Evolutionary conservation across 2,113 vertebrate genomes (phyloP).

Genomic region (Bubalus kerabau): DNA sequence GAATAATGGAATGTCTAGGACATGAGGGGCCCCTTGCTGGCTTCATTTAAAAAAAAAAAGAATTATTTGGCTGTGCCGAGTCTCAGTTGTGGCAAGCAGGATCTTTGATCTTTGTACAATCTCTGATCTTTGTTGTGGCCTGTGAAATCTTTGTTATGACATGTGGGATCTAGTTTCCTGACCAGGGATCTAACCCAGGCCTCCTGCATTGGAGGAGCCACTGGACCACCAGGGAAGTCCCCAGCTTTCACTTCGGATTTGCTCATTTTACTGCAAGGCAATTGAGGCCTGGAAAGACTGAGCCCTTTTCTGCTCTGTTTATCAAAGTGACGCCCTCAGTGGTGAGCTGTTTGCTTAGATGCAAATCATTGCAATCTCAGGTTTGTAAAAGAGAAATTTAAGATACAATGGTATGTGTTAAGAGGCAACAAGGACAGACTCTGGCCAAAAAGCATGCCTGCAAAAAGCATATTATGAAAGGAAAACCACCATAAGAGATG

Average conservation of each 20-base stretch:
- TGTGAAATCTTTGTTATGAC: background rate
- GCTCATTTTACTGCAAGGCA: background rate
- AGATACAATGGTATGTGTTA: background rate
- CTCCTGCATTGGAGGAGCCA: background rate
- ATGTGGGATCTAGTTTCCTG: background rate
- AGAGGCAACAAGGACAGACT: background rate
- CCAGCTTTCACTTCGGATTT: background rate
- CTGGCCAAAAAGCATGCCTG: background rate
- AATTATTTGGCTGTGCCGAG: rapidly evolving
- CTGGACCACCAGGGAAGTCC: background rate
- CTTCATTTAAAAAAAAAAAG: background rate
- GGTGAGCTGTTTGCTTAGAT: background rate
- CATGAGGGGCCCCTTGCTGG: background rate
- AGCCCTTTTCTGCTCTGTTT: background rate
- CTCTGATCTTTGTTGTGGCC: background rate
- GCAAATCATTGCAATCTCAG: background rate
- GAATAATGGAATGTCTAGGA: background rate
- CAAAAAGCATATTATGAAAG: too few relatives aligned
- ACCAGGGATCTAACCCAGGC: background rate
- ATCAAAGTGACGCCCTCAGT: background rate
- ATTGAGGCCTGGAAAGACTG: background rate
- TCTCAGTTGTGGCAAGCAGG: background rate
- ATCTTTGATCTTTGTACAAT: background rate
- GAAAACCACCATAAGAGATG: rapidly evolving
- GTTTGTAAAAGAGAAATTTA: background rate